Percentiles rank a stretch among this genome's conserved stretches.
These are phyloP conservation scores for Nothoprocta perdicaria DNA, from an alignment of 2,113 vertebrate genomes.

Conservation along the genomic window DNA sequence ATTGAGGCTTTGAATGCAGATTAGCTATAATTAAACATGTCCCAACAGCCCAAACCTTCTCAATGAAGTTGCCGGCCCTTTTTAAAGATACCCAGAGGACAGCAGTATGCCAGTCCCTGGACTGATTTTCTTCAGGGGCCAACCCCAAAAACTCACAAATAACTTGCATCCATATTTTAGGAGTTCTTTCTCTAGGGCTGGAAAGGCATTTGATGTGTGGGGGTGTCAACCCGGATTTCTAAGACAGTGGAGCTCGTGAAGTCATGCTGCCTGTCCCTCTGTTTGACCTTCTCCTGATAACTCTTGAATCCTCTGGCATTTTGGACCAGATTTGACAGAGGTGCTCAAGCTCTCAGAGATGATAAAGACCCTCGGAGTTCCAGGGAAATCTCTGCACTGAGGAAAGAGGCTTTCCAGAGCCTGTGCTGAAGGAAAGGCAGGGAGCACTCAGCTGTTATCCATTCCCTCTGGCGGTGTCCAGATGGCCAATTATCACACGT, in stretches of 20 bases:
- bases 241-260: not conserved
- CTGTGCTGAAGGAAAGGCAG: slow-evolving; percentile 10
- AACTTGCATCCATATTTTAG: not conserved
- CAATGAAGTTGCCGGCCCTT: not conserved
- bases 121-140: not conserved
- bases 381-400: slow-evolving; percentile 53
- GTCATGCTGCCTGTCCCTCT: slow-evolving; percentile 33
- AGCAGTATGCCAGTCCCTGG: not conserved
- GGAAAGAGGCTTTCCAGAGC: slow-evolving; percentile 56
- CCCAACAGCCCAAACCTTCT: not conserved
- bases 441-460: slow-evolving; percentile 65
- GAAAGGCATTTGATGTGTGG: not conserved
- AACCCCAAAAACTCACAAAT: not conserved
- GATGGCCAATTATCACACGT: slow-evolving; percentile 69
- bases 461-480: slow-evolving; percentile 54
- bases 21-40: not conserved
- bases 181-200: not conserved
- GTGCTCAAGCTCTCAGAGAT: slow-evolving; percentile 11
- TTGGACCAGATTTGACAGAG: not conserved
- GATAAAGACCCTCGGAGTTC: slow-evolving; percentile 52
- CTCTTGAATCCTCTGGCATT: slow-evolving; percentile 35
- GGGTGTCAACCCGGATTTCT: not conserved
- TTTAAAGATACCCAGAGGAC: not conserved
- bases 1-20: not conserved
- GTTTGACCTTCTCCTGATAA: slow-evolving; percentile 35